Evolutionary conservation across 2,797 vertebrate genomes (phyloP).

Genomic region (Amblyraja radiata): DNA sequence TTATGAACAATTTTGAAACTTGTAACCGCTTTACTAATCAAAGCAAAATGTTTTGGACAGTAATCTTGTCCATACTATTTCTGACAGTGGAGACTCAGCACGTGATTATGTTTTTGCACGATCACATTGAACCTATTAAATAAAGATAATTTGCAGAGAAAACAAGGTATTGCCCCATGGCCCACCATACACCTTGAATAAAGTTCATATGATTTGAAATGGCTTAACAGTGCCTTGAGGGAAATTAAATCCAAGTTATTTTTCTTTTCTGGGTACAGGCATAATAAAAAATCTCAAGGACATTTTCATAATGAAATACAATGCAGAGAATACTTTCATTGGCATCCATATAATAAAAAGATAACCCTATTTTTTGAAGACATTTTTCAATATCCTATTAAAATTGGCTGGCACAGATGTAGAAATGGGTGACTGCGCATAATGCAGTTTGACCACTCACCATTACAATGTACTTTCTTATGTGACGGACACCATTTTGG

Average conservation of each 20-base stretch:
- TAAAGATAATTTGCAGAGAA: conserved; percentile 19
- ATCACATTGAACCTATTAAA: neutral
- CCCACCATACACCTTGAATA: neutral
- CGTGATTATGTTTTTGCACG: neutral
- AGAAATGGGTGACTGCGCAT: neutral
- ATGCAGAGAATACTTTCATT: neutral
- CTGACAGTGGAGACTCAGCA: neutral
- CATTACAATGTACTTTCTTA: neutral
- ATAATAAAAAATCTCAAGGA: neutral
- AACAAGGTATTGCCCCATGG: neutral
- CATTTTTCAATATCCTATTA: neutral
- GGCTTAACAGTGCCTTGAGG: conserved; percentile 1
- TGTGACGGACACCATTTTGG: neutral
- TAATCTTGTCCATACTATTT: no score
- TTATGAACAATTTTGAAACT: neutral
- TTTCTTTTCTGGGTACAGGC: neutral
- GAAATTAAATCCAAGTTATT: neutral
- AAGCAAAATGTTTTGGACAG: neutral
- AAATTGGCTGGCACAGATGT: neutral
- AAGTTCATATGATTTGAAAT: conserved; percentile 14
- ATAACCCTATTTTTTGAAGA: neutral
- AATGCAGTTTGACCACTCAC: neutral
- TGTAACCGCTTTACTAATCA: neutral
- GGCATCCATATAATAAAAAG: neutral
- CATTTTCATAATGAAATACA: neutral